phyloP scores from a whole-genome alignment of 1,140 invertebrate species.

The Drosophila ohnishii region DNA sequence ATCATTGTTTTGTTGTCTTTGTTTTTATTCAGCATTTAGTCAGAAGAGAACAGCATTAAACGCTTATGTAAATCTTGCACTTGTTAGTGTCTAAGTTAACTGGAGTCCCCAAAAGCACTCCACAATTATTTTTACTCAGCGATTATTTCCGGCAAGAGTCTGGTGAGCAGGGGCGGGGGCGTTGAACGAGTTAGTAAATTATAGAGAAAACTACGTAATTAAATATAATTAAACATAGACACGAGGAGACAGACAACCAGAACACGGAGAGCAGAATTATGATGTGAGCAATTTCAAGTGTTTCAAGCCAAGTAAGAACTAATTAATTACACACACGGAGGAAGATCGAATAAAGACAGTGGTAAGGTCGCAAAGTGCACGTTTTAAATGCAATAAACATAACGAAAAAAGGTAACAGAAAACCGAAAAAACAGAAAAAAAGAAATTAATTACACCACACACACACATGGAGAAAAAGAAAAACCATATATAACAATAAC shows the following conservation, averaged over 20 bases:
- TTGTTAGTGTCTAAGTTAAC: slow-evolving; percentile 76
- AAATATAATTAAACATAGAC: slow-evolving; percentile 66
- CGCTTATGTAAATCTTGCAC: slow-evolving; percentile 77
- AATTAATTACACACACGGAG: slow-evolving; percentile 39
- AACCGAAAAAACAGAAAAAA: slow-evolving; percentile 20
- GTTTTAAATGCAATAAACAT: slow-evolving; percentile 74
- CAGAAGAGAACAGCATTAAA: slow-evolving; percentile 68
- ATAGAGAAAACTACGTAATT: slow-evolving; percentile 70
- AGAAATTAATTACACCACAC: slow-evolving; percentile 41
- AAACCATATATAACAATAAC: slow-evolving; percentile 32
- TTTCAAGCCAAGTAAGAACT: slow-evolving; percentile 66
- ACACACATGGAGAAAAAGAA: slow-evolving; percentile 26
- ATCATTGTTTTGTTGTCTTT: slow-evolving; percentile 64
- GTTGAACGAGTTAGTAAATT: slow-evolving; percentile 72
- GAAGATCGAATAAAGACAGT: slow-evolving; percentile 40
- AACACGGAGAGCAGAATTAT: slow-evolving; percentile 52
- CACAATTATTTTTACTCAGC: slow-evolving; percentile 27
- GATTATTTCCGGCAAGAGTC: slow-evolving; percentile 52
- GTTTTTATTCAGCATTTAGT: slow-evolving; percentile 48
- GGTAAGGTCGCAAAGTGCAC: slow-evolving; percentile 55
- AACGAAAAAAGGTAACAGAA: slow-evolving; percentile 25
- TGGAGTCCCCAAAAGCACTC: slow-evolving; percentile 29
- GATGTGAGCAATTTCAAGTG: slow-evolving; percentile 79
- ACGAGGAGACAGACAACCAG: slow-evolving; percentile 35
- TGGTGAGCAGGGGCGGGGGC: slow-evolving; percentile 58